Evolutionary conservation across 2,888 invertebrate species (phyloP).

Genomic region (Phalangium opilio): DNA sequence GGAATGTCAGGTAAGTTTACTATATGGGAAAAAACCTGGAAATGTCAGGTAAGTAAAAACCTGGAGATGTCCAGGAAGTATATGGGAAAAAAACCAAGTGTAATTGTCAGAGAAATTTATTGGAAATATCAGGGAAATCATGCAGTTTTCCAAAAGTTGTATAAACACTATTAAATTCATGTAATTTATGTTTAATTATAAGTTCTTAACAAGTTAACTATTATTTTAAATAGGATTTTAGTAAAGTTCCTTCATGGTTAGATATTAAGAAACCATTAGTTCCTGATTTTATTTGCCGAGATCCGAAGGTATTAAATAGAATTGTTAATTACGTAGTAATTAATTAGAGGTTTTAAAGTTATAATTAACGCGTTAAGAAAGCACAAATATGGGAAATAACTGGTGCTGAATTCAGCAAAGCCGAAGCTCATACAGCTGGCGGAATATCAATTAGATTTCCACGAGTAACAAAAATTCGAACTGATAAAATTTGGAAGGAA

Average conservation of each 20-base stretch:
- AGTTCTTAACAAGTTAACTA: background rate
- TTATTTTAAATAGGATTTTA: conserved; percentile 37
- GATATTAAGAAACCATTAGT: conserved; percentile 63
- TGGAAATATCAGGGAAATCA: no score
- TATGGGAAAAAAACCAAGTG: no score
- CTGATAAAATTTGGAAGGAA: conserved; percentile 68
- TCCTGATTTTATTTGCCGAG: conserved; percentile 72
- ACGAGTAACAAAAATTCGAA: conserved; percentile 52
- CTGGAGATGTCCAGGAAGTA: no score
- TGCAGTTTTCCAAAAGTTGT: no score
- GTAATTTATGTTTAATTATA: no score
- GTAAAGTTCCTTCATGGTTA: conserved; percentile 61
- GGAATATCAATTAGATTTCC: conserved; percentile 91
- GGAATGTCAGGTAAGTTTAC: no score
- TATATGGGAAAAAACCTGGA: no score
- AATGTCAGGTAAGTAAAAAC: no score
- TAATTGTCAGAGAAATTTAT: no score
- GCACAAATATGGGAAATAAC: conserved; percentile 93
- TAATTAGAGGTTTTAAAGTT: no score
- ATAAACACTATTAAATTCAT: no score
- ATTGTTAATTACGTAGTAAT: background rate
- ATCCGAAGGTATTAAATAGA: conserved; percentile 45
- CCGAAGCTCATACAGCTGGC: conserved; percentile 66
- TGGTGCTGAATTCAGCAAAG: conserved; percentile 44
- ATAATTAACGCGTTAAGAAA: conserved; percentile 31